Conservation (phyloP, 2,888 invertebrate genomes). For the Plusia festucae region DNA sequence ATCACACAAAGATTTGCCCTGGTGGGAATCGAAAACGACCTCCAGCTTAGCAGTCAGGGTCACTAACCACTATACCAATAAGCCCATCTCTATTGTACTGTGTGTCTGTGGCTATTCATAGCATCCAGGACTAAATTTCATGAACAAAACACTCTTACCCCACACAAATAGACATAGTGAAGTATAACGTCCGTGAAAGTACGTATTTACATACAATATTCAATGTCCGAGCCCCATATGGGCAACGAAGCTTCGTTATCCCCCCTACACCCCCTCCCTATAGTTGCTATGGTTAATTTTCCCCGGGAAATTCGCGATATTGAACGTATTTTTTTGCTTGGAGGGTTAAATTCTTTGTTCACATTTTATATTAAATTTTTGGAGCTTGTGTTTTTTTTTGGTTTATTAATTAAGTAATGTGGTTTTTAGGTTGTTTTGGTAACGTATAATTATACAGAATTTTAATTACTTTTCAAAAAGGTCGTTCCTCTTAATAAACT, state of each 20-base stretch:
- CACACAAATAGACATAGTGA: background rate
- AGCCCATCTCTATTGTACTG: too few species aligned
- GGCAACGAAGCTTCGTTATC: constrained; percentile 52
- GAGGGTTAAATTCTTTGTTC: constrained; percentile 7
- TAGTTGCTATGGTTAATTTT: constrained; percentile 53
- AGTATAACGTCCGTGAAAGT: constrained; percentile 13
- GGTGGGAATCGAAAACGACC: too few species aligned
- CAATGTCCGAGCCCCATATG: constrained; percentile 62
- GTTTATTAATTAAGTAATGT: background rate
- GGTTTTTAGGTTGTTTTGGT: background rate
- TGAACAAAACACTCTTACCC: background rate
- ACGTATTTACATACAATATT: constrained; percentile 60
- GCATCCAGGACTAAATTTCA: background rate
- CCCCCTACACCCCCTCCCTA: constrained; percentile 24
- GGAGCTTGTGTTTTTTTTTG: background rate
- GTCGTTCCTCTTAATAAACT: too few species aligned
- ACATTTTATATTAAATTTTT: constrained; percentile 17
- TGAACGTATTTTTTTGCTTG: constrained; percentile 45
- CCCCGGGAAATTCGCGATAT: constrained; percentile 35
- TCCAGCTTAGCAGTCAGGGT: too few species aligned
- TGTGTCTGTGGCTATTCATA: too few species aligned
- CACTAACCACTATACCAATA: too few species aligned
- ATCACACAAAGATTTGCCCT: too few species aligned
- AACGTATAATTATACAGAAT: background rate
- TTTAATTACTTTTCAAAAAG: too few species aligned